A percentile compares a stretch with the other conserved stretches of the same genome.
Evolutionary conservation across 2,113 vertebrate genomes (phyloP).

Genomic region (Channa maculata): DNA sequence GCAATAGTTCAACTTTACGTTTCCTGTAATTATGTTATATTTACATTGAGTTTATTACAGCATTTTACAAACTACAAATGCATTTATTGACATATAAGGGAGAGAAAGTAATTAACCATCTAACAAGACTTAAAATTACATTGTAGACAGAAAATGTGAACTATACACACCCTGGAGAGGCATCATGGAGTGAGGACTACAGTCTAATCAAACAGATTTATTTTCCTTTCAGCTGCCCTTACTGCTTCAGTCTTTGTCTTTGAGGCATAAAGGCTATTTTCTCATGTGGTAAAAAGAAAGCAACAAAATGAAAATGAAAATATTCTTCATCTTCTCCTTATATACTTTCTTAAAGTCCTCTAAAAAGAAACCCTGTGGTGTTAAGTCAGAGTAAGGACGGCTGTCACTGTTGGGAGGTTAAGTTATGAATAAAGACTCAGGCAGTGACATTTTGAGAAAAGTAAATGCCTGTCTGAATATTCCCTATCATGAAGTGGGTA

Average conservation of each 20-base stretch:
- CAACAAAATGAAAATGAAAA: constrained; percentile 56
- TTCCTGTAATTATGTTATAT: neutral
- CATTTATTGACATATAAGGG: neutral
- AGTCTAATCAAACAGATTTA: constrained; percentile 32
- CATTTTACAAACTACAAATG: constrained; percentile 6
- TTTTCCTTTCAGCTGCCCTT: constrained; percentile 20
- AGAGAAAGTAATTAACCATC: constrained; percentile 1
- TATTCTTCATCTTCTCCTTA: neutral
- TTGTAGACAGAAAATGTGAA: neutral
- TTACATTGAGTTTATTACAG: neutral
- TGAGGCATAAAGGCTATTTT: constrained; percentile 28
- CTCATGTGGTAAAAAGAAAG: constrained; percentile 20
- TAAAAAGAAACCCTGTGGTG: constrained; percentile 20
- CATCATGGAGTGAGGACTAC: neutral
- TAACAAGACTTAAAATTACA: neutral
- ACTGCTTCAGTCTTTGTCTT: constrained; percentile 40
- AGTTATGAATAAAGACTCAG: constrained; percentile 43
- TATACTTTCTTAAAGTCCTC: constrained; percentile 21
- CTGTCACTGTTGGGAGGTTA: constrained; percentile 28
- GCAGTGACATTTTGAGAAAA: constrained; percentile 9
- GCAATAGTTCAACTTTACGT: neutral
- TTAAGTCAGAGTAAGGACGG: constrained; percentile 36
- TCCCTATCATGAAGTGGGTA: neutral
- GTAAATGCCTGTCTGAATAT: neutral
- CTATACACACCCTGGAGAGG: neutral